Conservation (phyloP, 2,113 vertebrate species). For the Scomber colias region DNA sequence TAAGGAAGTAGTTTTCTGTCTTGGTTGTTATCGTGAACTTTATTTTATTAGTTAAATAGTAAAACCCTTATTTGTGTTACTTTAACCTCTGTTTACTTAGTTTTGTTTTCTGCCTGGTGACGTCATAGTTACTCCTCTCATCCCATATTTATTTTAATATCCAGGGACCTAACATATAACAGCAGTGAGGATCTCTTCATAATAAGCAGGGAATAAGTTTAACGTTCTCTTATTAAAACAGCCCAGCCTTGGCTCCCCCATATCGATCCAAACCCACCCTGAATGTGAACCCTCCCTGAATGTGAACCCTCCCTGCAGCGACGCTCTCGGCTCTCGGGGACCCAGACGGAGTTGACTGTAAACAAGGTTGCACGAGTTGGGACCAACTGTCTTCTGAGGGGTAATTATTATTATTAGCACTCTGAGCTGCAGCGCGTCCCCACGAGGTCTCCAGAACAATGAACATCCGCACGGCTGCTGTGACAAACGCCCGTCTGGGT, state of each 20-base stretch:
- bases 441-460: slow-evolving; percentile 54
- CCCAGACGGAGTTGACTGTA: slow-evolving; percentile 41
- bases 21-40: too few species aligned
- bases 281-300: slow-evolving; percentile 20
- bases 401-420: slow-evolving; percentile 81
- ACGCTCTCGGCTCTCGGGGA: slow-evolving; percentile 34
- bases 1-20: too few species aligned
- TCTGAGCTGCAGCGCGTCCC: slow-evolving; percentile 50
- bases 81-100: too few species aligned
- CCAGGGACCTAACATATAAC: too few species aligned
- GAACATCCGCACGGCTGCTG: slow-evolving; percentile 58
- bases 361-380: slow-evolving; percentile 56
- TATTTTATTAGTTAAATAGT: too few species aligned
- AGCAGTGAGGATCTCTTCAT: too few species aligned
- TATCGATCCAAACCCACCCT: slow-evolving; percentile 11
- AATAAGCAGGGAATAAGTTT: neutral
- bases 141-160: too few species aligned
- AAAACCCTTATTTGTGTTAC: too few species aligned
- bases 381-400: slow-evolving; percentile 53
- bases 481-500: slow-evolving; percentile 50
- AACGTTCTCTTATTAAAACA: neutral
- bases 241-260: neutral
- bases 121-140: too few species aligned
- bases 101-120: too few species aligned
- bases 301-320: slow-evolving; percentile 26